A percentile compares a stretch with the other conserved stretches of the same genome.
These are phyloP conservation scores for Taeniopygia guttata DNA, from an alignment of 2,797 vertebrate genomes.

Conservation along the genomic window DNA sequence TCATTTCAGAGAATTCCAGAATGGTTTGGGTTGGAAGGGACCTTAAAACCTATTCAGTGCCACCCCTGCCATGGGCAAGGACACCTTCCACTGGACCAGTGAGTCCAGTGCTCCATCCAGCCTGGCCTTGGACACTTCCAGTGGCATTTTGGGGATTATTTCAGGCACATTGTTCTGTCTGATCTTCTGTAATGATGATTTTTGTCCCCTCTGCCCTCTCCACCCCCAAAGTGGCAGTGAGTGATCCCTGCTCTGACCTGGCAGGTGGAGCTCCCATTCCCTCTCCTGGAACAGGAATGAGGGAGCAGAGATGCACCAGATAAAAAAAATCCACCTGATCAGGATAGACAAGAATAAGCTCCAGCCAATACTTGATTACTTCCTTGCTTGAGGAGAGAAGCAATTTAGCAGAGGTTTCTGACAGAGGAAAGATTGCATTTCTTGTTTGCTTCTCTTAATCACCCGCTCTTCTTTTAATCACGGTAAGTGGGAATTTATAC, in stretches of 20 bases:
- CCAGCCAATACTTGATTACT: neutral
- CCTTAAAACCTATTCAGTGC: neutral
- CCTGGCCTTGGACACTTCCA: neutral
- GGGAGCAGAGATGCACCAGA: neutral
- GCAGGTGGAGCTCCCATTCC: neutral
- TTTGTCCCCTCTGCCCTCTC: neutral
- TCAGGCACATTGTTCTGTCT: neutral
- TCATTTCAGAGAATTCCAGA: neutral
- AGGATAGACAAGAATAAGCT: neutral
- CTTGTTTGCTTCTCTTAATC: slow-evolving; percentile 9
- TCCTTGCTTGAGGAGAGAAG: neutral
- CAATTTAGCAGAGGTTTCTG: neutral
- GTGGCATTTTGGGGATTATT: neutral
- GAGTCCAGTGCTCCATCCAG: neutral
- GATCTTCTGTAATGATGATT: accelerated
- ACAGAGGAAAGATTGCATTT: neutral
- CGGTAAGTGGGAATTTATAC: neutral
- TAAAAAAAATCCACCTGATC: neutral
- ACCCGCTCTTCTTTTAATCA: neutral
- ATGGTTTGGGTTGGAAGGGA: neutral
- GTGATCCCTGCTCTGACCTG: accelerated
- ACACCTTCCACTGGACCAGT: accelerated
- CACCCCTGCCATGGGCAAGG: neutral
- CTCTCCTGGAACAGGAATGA: neutral
- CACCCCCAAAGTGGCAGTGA: neutral